A percentile compares a stretch with the other conserved stretches of the same genome.
phyloP scores from a whole-genome alignment of 1,140 invertebrate genomes.

The Neodiprion lecontei region DNA sequence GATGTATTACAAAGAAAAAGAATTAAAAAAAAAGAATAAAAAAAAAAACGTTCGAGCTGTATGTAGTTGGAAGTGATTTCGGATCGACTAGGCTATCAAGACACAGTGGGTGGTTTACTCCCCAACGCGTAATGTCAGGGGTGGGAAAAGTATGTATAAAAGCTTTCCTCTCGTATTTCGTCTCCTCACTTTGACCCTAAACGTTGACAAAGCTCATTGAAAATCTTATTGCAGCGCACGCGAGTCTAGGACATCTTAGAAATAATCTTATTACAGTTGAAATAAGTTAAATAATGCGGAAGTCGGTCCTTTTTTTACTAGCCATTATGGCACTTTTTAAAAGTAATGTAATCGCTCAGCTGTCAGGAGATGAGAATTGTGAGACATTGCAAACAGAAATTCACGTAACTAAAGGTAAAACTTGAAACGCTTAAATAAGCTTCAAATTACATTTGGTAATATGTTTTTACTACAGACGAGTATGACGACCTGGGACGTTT shows the following conservation, averaged over 20 bases:
- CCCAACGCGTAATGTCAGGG: constrained; percentile 31
- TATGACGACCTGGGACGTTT: constrained; percentile 82
- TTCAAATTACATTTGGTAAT: constrained; percentile 8
- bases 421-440: constrained; percentile 10
- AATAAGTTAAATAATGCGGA: constrained; percentile 30
- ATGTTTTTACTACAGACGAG: constrained; percentile 72
- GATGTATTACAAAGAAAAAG: constrained; percentile 28
- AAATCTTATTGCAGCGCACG: background rate
- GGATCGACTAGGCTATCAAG: constrained; percentile 42
- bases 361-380: constrained; percentile 38
- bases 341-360: constrained; percentile 27
- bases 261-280: constrained; percentile 1
- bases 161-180: constrained; percentile 38
- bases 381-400: constrained; percentile 77
- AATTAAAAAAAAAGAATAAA: constrained; percentile 22
- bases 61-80: constrained; percentile 30
- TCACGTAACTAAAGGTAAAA: constrained; percentile 77
- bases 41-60: background rate
- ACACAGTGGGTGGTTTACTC: constrained; percentile 47
- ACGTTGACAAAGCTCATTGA: constrained; percentile 15
- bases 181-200: constrained; percentile 40
- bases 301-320: constrained; percentile 26
- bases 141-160: constrained; percentile 51
- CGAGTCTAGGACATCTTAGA: constrained; percentile 13
- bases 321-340: constrained; percentile 23